Evolutionary conservation across 2,888 invertebrate species (phyloP), one percentile per base, ranked within the genome.

Genomic region (Pantelozetes paolii): DNA sequence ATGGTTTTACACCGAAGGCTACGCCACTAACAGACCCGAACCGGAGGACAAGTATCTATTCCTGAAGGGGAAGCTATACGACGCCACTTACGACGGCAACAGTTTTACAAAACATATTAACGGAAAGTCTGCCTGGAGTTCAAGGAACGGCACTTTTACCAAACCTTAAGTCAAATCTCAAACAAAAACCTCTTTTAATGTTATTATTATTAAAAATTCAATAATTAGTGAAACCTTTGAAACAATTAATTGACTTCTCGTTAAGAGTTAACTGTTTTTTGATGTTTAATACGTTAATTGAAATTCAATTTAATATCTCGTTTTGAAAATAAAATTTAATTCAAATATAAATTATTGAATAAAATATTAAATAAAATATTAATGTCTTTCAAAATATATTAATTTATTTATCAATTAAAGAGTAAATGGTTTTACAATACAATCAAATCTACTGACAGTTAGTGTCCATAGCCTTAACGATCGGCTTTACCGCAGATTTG

Each of bases 1-100:
- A 73, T 90, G 90, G 82, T 91, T 93, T 0, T 98, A 93, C 82
- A 84, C 86, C 78, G 86, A 87, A 81, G 81, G 83, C 69, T 77
- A 83, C 45, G 86, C 86, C 2, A 82, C 84, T 5, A 79, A 82
- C 67, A 84, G 85, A 78, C 86, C 86, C 0, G 84, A 86, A 77
- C 86, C 86, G 0, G 80, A 81, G 20, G 83, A 86, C 80, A 84
- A 84, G 78, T 82, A 82, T 77, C 81, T 80, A 71, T 85, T 84
- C 79, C 83, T 87, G 54, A 79, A 81, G 45, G 79, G 80, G 42
- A 81, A 83, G 75, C 79, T 83, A 75, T 85, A 83, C 79, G 81
- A 80, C 75, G 82, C 81, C 50, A 81, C 82, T 48, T 86, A 86
- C 77, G 84, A 84, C 57, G 71, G 74, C 23, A 40, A 36, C 18